phyloP scores from a whole-genome alignment of 2,888 invertebrate genomes.

The Amphiduros pacificus region DNA sequence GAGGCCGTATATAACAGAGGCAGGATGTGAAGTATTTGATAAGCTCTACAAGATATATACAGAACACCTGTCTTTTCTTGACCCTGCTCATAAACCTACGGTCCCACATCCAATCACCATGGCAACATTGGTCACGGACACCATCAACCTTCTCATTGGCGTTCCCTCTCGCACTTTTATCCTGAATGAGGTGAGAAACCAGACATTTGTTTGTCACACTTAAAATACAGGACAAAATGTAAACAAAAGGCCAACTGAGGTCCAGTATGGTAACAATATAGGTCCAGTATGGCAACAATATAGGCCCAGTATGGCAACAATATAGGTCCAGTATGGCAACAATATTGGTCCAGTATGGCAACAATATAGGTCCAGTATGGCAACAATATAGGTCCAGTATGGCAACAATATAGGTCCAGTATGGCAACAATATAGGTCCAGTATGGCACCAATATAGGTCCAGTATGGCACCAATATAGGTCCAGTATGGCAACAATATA shows the following conservation, averaged over 20 bases:
- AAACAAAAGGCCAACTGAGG: background rate
- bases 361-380: no score
- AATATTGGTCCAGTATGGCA: no score
- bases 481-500: no score
- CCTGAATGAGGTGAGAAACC: conserved; percentile 40
- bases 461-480: no score
- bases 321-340: background rate
- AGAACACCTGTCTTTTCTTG: conserved; percentile 34
- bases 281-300: background rate
- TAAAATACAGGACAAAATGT: no score
- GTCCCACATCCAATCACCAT: conserved; percentile 30
- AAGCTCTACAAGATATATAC: conserved; percentile 34
- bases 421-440: no score
- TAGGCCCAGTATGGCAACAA: background rate
- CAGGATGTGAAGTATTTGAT: conserved; percentile 45
- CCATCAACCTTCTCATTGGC: conserved; percentile 47
- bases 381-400: no score
- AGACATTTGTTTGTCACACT: no score
- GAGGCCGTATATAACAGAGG: conserved; percentile 45
- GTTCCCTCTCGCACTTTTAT: conserved; percentile 46
- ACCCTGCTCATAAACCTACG: conserved; percentile 26
- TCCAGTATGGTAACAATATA: background rate
- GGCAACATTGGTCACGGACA: conserved; percentile 37
- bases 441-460: no score
- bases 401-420: no score